Base-by-base conservation (phyloP, 2,888 invertebrate species). In the Octonoba sinensis region DNA sequence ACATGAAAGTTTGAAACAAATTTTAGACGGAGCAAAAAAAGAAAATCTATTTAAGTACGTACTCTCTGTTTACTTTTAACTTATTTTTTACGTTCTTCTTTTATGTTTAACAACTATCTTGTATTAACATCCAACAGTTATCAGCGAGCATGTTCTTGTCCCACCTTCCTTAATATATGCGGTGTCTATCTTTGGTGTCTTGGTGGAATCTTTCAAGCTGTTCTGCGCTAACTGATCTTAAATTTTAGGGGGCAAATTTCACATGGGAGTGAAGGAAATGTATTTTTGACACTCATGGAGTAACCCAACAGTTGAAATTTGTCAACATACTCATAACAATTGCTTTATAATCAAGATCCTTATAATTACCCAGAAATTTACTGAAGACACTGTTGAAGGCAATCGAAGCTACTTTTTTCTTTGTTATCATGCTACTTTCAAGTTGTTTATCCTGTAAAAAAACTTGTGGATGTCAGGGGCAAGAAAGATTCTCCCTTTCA, bases 231-330 rank as follows among this genome's bases (percentile, higher is more conserved):
- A 62, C 76, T 76, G 70, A 20, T 6, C 57, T 57, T 2, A 78
- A 59, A 59, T 64, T 77, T n/a, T 56, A 1, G 12, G 76, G 77
- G 77, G 76, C 79, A 27, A 20, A 59, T 2, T 77, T 44, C 27
- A 77, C 18, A 59, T 77, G 73, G 1, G 27, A 24, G 16, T 56
- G 20, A 36, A 76, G 6, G 60, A 60, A 73, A 65, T 64, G 69
- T 1, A 73, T 2, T 46, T 73, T 73, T 6, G 8, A 27, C 27
- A 62, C 16, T 73, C 73, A 11, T 78, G 47, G 85, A 85, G 78
- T 86, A 86, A 16, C 87, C 87, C 36, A 86, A 69, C 75, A 44
- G 71, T 83, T 24, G 66, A 62, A 69, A 75, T 51, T 46, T 64
- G 27, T 27, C 27, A 27, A 47, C 22, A 84, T 51, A 1, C 66